phyloP scores from a whole-genome alignment of 23 tunicate species.

The Botrylloides violaceus region DNA sequence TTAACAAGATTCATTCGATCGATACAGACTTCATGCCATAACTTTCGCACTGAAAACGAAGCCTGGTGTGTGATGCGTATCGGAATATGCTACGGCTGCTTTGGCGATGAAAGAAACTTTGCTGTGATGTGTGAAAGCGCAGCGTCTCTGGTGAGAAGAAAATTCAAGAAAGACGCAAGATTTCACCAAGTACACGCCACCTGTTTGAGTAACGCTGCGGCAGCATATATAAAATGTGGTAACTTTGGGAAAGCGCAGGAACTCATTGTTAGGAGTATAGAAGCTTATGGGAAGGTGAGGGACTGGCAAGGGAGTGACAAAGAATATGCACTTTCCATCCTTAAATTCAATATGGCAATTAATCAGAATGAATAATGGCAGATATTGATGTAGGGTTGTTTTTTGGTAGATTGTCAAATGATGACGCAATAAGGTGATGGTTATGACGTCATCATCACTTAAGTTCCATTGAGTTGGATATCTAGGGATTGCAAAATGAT shows the following conservation, averaged over 20 bases:
- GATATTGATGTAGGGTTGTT: no score
- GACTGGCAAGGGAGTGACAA: neutral
- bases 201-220: neutral
- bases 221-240: neutral
- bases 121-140: neutral
- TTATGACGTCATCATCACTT: no score
- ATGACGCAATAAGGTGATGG: no score
- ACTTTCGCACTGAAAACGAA: neutral
- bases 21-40: neutral
- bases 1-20: neutral
- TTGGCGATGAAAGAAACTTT: neutral
- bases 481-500: no score
- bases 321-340: neutral
- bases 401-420: no score
- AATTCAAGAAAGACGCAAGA: neutral
- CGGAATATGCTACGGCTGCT: neutral
- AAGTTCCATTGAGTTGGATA: no score
- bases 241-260: neutral
- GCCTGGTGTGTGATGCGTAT: slow-evolving; percentile 1
- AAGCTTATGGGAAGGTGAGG: neutral
- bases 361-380: no score
- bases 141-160: neutral
- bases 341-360: neutral
- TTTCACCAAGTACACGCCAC: neutral
- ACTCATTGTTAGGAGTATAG: neutral